Conservation (phyloP, 2,888 invertebrate species). For the Pediacus dermestoides region DNA sequence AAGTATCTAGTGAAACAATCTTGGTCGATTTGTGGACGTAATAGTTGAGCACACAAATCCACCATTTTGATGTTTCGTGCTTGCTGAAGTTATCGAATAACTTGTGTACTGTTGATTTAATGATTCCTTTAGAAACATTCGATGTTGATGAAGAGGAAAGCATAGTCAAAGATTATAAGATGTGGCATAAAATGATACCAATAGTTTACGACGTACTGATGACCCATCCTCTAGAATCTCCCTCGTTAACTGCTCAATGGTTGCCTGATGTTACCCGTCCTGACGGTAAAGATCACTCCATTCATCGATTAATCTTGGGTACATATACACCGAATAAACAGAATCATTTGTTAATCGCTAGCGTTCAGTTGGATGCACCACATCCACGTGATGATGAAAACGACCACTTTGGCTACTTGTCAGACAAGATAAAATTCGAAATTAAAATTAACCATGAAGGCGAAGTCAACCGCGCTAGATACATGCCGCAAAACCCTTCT, state of each 20-base stretch:
- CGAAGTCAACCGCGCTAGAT: conserved; percentile 96
- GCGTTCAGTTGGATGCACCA: conserved; percentile 93
- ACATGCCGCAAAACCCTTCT: conserved; percentile 99
- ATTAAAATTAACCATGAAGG: conserved; percentile 99
- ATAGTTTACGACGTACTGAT: conserved; percentile 98
- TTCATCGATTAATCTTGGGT: conserved; percentile 94
- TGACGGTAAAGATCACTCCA: conserved; percentile 96
- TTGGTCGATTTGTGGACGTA: conserved; percentile 7
- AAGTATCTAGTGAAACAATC: conserved; percentile 37
- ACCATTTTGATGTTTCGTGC: conserved; percentile 7
- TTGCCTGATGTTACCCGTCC: conserved; percentile 98
- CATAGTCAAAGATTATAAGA: conserved; percentile 99
- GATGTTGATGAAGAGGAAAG: conserved; percentile 97
- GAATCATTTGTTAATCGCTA: conserved; percentile 96
- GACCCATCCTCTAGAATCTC: conserved; percentile 99
- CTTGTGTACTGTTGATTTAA: neutral
- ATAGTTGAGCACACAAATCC: neutral
- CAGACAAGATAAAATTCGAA: conserved; percentile 99
- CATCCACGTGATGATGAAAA: conserved; percentile 99
- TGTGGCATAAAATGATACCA: conserved; percentile 99
- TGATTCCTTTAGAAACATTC: conserved; percentile 64
- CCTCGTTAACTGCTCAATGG: conserved; percentile 99
- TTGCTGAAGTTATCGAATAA: neutral
- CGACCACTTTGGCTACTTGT: conserved; percentile 98
- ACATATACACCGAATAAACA: conserved; percentile 99